phyloP scores from a whole-genome alignment of 2,888 invertebrate genomes.

The Drosophila lutescens region DNA sequence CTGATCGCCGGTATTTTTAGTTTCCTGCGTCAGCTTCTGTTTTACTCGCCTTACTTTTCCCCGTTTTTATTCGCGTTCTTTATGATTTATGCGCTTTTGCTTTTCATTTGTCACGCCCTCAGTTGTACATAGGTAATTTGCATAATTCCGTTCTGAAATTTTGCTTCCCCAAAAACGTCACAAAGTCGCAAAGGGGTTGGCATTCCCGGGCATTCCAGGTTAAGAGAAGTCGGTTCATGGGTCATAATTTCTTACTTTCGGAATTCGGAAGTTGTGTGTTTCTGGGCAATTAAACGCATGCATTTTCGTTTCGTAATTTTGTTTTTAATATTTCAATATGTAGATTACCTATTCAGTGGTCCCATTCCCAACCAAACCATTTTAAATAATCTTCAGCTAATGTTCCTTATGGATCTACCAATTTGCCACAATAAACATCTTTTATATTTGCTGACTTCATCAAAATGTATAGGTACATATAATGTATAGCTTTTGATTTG shows the following conservation, averaged over 20 bases:
- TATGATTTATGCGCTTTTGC: constrained; percentile 53
- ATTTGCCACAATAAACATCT: background rate
- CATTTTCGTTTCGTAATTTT: background rate
- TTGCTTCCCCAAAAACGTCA: constrained; percentile 19
- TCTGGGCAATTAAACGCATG: background rate
- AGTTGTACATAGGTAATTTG: constrained; percentile 46
- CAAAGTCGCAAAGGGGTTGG: constrained; percentile 23
- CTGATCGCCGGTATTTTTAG: constrained; percentile 70
- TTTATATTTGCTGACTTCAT: background rate
- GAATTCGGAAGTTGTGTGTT: constrained; percentile 1
- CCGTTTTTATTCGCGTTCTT: constrained; percentile 31
- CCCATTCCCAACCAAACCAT: no score
- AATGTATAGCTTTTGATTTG: background rate
- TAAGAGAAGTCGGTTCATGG: constrained; percentile 33
- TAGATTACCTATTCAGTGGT: no score
- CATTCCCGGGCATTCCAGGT: constrained; percentile 20
- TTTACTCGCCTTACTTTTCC: constrained; percentile 44
- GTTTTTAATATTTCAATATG: no score
- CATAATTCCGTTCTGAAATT: constrained; percentile 46
- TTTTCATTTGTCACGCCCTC: constrained; percentile 40
- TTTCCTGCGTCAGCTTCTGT: constrained; percentile 58
- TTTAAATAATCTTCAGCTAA: no score
- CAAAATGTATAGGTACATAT: background rate
- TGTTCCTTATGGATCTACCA: background rate
- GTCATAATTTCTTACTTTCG: constrained; percentile 1